Evolutionary conservation across 2,113 vertebrate species (phyloP).

Genomic region (Morone saxatilis): DNA sequence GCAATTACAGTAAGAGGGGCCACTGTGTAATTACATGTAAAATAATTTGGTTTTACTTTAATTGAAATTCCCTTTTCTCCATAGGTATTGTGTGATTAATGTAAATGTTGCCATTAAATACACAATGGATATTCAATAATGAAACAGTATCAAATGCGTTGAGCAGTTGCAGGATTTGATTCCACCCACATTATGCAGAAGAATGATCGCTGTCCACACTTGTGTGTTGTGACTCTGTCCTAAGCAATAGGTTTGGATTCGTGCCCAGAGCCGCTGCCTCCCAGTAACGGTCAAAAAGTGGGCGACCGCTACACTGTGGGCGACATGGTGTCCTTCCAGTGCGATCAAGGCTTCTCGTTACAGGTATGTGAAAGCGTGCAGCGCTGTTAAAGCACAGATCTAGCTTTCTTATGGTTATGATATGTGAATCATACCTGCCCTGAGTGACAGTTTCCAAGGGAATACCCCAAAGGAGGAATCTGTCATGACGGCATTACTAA

Average conservation of each 20-base stretch:
- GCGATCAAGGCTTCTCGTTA: slow-evolving; percentile 94
- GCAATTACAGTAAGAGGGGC: slow-evolving; percentile 44
- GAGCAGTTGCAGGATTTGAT: background rate
- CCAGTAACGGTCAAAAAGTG: slow-evolving; percentile 91
- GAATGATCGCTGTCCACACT: slow-evolving; percentile 81
- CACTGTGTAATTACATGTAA: slow-evolving; percentile 57
- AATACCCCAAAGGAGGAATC: slow-evolving; percentile 39
- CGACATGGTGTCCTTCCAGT: slow-evolving; percentile 97
- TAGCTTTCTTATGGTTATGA: slow-evolving; percentile 8
- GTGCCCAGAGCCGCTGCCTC: slow-evolving; percentile 94
- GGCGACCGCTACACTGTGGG: slow-evolving; percentile 96
- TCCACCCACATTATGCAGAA: slow-evolving; percentile 56
- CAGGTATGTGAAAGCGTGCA: slow-evolving; percentile 84
- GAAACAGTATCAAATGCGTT: background rate
- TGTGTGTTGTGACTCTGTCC: slow-evolving; percentile 84
- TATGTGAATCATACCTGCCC: slow-evolving; percentile 33
- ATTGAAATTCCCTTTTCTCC: slow-evolving; percentile 2
- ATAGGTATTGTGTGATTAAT: slow-evolving; percentile 8
- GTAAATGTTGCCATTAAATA: slow-evolving; percentile 5
- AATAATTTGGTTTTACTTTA: slow-evolving; percentile 48
- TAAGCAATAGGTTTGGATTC: slow-evolving; percentile 98
- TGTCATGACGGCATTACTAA: slow-evolving; percentile 21
- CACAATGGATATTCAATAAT: background rate
- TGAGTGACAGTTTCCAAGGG: slow-evolving; percentile 45
- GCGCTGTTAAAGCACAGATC: background rate